Conservation (phyloP, 2,888 invertebrate species). For the Leptinotarsa peninsularis region DNA sequence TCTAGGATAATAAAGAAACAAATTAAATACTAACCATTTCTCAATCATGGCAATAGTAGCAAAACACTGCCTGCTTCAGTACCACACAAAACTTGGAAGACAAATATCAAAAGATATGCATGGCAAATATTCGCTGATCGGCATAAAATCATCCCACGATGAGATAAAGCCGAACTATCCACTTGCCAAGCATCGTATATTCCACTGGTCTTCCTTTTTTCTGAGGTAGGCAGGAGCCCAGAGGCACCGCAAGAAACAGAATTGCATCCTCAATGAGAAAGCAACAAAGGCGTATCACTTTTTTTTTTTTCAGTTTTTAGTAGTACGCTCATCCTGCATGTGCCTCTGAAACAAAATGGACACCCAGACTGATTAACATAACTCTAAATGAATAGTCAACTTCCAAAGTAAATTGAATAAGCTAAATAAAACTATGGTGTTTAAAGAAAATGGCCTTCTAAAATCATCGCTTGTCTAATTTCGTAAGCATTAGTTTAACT, state of each 20-base stretch:
- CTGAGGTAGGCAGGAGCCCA: slow-evolving; percentile 41
- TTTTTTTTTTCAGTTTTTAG: slow-evolving; percentile 33
- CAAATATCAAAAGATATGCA: slow-evolving; percentile 18
- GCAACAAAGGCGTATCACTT: slow-evolving; percentile 59
- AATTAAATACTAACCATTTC: slow-evolving; percentile 24
- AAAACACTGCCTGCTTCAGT: slow-evolving; percentile 25
- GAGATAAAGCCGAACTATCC: slow-evolving; percentile 23
- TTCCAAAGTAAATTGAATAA: not conserved
- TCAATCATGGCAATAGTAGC: slow-evolving; percentile 18
- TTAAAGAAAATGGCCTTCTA: not conserved
- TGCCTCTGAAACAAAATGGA: slow-evolving; percentile 84
- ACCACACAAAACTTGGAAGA: slow-evolving; percentile 11
- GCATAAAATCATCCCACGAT: slow-evolving; percentile 24
- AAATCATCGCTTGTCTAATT: not conserved
- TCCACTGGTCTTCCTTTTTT: slow-evolving; percentile 20
- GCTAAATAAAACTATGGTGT: not conserved
- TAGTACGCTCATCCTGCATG: slow-evolving; percentile 78
- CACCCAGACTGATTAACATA: slow-evolving; percentile 51
- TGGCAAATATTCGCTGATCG: slow-evolving; percentile 15
- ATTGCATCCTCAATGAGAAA: slow-evolving; percentile 58
- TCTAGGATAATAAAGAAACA: slow-evolving; percentile 8
- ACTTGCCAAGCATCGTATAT: slow-evolving; percentile 23
- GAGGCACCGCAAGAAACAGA: slow-evolving; percentile 63
- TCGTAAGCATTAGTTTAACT: too few relatives aligned
- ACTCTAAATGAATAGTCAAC: not conserved